These are phyloP conservation scores for Melanchra persicariae DNA, from an alignment of 2,888 invertebrate species.

Conservation along the genomic window DNA sequence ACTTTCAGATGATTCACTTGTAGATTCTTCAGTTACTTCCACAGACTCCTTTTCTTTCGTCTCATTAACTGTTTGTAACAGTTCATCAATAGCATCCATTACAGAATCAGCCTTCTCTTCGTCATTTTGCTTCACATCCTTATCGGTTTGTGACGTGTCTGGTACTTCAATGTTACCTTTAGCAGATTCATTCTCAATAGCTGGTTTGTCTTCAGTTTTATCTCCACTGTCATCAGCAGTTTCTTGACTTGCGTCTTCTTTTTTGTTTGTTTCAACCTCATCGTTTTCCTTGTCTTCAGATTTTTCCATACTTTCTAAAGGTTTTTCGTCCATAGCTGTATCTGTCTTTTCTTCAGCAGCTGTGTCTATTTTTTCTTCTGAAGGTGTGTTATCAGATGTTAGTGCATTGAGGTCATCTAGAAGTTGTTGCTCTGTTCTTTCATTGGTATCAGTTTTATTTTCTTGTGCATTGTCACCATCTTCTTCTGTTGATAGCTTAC, in stretches of 20 bases:
- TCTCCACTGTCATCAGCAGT: background rate
- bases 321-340: slow-evolving; percentile 11
- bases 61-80: slow-evolving; percentile 47
- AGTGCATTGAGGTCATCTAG: slow-evolving; percentile 36
- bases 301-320: slow-evolving; percentile 19
- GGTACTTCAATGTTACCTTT: slow-evolving; percentile 35
- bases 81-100: slow-evolving; percentile 59
- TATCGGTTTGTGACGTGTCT: slow-evolving; percentile 45
- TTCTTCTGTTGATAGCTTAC: slow-evolving; percentile 12
- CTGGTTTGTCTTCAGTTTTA: slow-evolving; percentile 16
- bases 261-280: slow-evolving; percentile 11
- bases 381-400: slow-evolving; percentile 36
- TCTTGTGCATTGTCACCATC: slow-evolving; percentile 19
- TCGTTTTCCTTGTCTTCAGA: slow-evolving; percentile 17
- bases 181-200: slow-evolving; percentile 11
- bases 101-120: slow-evolving; percentile 56
- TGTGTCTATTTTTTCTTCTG: slow-evolving; percentile 14
- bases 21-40: slow-evolving; percentile 31
- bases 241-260: slow-evolving; percentile 2
- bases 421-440: slow-evolving; percentile 47
- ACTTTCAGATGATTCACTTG: slow-evolving; percentile 29
- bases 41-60: slow-evolving; percentile 20
- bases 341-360: slow-evolving; percentile 16
- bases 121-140: slow-evolving; percentile 26
- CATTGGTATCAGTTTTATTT: slow-evolving; percentile 13